Evolutionary conservation across 92 coral and sea anemone species (phyloP).

Genomic region (Heteractis magnifica): DNA sequence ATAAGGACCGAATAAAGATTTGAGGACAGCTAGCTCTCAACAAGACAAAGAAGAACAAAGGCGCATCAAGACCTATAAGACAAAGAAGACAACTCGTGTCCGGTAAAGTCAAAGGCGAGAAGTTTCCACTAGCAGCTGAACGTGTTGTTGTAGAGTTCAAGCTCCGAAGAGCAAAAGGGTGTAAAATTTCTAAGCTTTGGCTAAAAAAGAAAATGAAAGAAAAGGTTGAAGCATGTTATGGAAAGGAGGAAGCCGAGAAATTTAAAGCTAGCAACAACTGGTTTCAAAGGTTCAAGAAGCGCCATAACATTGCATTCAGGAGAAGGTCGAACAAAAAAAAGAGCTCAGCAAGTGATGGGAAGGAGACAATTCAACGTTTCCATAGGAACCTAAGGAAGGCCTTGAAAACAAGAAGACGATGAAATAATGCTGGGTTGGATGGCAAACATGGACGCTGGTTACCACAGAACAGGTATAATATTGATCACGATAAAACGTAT

Average conservation of each 20-base stretch:
- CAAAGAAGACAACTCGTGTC: slow-evolving; percentile 45
- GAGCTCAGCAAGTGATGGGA: slow-evolving; percentile 49
- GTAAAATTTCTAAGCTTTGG: slow-evolving; percentile 57
- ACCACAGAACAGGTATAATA: slow-evolving; percentile 48
- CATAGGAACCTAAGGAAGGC: slow-evolving; percentile 46
- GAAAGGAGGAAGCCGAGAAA: neutral
- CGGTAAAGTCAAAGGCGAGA: slow-evolving; percentile 15
- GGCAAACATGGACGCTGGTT: slow-evolving; percentile 57
- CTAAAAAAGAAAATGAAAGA: slow-evolving; percentile 52
- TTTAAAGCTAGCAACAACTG: slow-evolving; percentile 63
- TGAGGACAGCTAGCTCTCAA: slow-evolving; percentile 42
- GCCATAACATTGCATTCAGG: slow-evolving; percentile 44
- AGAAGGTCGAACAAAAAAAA: slow-evolving; percentile 56
- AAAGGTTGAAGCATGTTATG: slow-evolving; percentile 18
- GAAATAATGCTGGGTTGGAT: slow-evolving; percentile 40
- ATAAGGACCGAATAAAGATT: slow-evolving; percentile 47
- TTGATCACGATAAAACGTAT: slow-evolving; percentile 63
- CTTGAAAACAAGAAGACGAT: slow-evolving; percentile 35
- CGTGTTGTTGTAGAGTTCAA: slow-evolving; percentile 18
- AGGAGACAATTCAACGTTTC: slow-evolving; percentile 45
- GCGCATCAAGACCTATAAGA: slow-evolving; percentile 39
- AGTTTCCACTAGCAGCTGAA: too few relatives aligned
- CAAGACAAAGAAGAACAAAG: slow-evolving; percentile 57
- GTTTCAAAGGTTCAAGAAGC: slow-evolving; percentile 53
- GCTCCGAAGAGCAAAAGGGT: slow-evolving; percentile 46